Evolutionary conservation across 2,888 invertebrate species (phyloP), one percentile per base, ranked within the genome.

Genomic region (Zootermopsis nevadensis): DNA sequence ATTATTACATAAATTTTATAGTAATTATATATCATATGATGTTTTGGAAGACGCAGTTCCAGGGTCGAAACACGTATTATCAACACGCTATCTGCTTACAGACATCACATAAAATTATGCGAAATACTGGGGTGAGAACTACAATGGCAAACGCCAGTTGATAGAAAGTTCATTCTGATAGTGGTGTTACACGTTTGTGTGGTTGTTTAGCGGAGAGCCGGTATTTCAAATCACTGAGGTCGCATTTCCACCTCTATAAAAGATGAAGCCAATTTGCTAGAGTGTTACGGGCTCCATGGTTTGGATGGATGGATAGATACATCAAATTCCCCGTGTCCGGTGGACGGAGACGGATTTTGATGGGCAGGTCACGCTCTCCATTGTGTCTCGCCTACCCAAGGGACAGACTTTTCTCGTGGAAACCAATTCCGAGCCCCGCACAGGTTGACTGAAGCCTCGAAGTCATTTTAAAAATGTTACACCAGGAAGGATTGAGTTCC

Each of bases 251-350:
- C 22, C 3, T 69, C 69, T 33, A 67, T 67, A 67, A 69, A 69
- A 69, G 69, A 69, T 69, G 69, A 69, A 69, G 27, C 69, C 69
- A 69, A 69, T 69, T 69, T 69, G 69, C 31, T 31, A 33, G 69
- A 69, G 69, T 69, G 69, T 69, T 69, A 69, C 12, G 2, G 69
- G 27, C 60, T 60, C 27, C 7, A 27, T 60, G 60, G n/a, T 60
- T n/a, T 27, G 60, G 60, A 60, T n/a, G 60, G 60, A 60, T 69
- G 69, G 69, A 22, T 33, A 69, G 69, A 69, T 27, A 60, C 27
- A 60, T 60, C 69, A 33, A 15, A 69, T 12, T 31, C 22, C 69
- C 12, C 2, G 24, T 67, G 67, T 27, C 30, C 33, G 69, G 31
- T 15, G 69, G 69, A 69, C 33, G 69, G 30, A 69, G 69, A 69